Conservation (phyloP, 2,888 invertebrate genomes). For the Perizoma flavofasciatum region DNA sequence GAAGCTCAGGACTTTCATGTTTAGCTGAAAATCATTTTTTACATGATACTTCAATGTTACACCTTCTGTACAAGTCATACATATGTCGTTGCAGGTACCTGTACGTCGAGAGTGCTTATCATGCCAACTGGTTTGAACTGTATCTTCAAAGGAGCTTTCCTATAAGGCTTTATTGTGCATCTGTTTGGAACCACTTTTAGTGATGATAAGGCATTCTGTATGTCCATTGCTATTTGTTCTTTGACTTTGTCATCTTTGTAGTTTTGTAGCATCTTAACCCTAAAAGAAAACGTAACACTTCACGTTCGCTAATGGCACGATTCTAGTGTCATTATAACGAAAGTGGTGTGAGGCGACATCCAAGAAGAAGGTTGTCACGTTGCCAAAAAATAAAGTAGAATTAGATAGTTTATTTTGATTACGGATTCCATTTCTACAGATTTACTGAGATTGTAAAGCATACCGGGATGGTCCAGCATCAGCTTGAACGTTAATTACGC, state of each 20-base stretch:
- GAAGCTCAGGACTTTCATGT: constrained; percentile 69
- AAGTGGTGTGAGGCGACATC: too few species aligned
- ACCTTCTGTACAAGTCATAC: too few species aligned
- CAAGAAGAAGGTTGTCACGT: constrained; percentile 5
- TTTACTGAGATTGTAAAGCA: neutral
- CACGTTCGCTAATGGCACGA: neutral
- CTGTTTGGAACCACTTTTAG: constrained; percentile 69
- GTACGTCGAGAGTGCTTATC: constrained; percentile 69
- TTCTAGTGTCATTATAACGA: constrained; percentile 5
- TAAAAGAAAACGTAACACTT: constrained; percentile 31
- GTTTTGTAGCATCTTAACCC: constrained; percentile 65
- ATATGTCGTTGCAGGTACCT: constrained; percentile 48
- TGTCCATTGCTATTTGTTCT: constrained; percentile 67
- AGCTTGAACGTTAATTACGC: constrained; percentile 36
- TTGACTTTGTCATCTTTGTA: constrained; percentile 64
- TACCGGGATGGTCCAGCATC: constrained; percentile 61
- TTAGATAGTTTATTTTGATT: constrained; percentile 21
- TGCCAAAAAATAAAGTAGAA: constrained; percentile 22
- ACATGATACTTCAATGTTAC: too few species aligned
- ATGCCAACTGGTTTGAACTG: constrained; percentile 74
- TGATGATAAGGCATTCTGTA: constrained; percentile 68
- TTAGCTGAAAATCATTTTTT: constrained; percentile 54
- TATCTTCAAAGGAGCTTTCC: constrained; percentile 70
- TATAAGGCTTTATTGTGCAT: constrained; percentile 63
- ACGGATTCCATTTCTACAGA: constrained; percentile 1